These are phyloP conservation scores for Hippocampus guttulatus DNA, from an alignment of 2,113 vertebrate species.

Conservation along the genomic window DNA sequence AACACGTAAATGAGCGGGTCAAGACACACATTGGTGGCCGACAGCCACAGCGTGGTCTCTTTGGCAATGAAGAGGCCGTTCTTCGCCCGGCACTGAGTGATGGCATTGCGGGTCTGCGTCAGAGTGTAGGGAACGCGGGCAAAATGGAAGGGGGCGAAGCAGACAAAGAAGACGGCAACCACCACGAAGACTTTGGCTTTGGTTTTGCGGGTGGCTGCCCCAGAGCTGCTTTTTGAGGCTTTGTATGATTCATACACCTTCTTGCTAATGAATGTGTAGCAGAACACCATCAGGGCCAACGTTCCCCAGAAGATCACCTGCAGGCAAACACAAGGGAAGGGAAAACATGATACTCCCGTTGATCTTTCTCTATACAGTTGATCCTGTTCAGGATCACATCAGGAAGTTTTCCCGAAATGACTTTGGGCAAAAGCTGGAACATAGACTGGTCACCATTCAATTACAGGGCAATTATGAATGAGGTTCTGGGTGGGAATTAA, in stretches of 20 bases:
- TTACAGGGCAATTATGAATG: too few relatives aligned
- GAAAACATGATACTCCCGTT: background rate
- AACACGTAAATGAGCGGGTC: conserved; percentile 78
- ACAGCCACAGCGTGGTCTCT: conserved; percentile 73
- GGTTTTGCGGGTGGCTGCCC: conserved; percentile 53
- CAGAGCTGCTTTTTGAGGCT: conserved; percentile 63
- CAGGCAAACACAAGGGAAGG: conserved; percentile 1
- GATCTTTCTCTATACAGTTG: background rate
- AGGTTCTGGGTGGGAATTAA: too few relatives aligned
- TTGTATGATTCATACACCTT: conserved; percentile 75
- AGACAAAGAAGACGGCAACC: conserved; percentile 72
- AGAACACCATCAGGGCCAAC: conserved; percentile 65
- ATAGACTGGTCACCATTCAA: too few relatives aligned
- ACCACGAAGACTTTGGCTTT: conserved; percentile 74
- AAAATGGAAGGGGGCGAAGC: conserved; percentile 75
- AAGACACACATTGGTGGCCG: conserved; percentile 71
- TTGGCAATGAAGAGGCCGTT: conserved; percentile 68
- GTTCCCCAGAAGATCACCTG: conserved; percentile 75
- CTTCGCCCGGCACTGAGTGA: conserved; percentile 46
- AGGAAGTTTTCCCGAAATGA: too few relatives aligned
- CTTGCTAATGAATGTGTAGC: conserved; percentile 76
- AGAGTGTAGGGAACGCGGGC: conserved; percentile 70
- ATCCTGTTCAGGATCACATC: too few relatives aligned
- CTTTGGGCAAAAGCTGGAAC: background rate
- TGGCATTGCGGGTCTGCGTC: conserved; percentile 56